Conservation (phyloP, 2,888 invertebrate genomes). For the Pachycephus smyrnensis region DNA sequence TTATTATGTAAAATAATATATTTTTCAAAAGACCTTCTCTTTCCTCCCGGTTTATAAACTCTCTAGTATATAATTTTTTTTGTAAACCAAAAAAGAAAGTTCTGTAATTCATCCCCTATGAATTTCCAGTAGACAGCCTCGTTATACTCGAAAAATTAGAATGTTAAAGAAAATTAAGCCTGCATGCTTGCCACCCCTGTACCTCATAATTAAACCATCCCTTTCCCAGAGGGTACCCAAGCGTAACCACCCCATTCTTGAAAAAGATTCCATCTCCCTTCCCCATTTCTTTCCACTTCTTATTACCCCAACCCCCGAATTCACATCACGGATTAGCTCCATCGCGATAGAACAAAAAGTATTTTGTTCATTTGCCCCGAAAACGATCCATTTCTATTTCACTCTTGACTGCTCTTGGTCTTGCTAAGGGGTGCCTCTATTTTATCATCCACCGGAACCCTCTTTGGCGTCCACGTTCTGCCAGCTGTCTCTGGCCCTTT, state of each 20-base stretch:
- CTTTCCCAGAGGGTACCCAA: neutral
- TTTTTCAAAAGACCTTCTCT: neutral
- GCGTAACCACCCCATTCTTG: neutral
- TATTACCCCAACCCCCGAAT: neutral
- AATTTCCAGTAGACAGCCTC: neutral
- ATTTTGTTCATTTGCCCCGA: conserved; percentile 16
- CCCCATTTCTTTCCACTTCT: neutral
- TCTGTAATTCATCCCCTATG: neutral
- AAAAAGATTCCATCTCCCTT: neutral
- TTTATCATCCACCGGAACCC: conserved; percentile 45
- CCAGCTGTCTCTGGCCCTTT: conserved; percentile 1
- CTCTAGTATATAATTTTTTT: neutral
- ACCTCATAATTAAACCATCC: neutral
- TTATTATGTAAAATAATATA: neutral
- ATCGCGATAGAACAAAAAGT: conserved; percentile 8
- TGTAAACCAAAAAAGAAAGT: neutral
- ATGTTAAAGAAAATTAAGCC: neutral
- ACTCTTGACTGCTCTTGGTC: conserved; percentile 26
- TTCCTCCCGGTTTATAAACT: neutral
- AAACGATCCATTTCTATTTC: neutral
- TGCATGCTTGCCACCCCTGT: neutral
- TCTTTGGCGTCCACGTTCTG: conserved; percentile 26
- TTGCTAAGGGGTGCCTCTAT: conserved; percentile 47
- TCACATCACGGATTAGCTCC: neutral
- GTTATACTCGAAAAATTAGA: neutral